Conservation (phyloP, 2,888 invertebrate species). For the Ethmia dodecea region DNA sequence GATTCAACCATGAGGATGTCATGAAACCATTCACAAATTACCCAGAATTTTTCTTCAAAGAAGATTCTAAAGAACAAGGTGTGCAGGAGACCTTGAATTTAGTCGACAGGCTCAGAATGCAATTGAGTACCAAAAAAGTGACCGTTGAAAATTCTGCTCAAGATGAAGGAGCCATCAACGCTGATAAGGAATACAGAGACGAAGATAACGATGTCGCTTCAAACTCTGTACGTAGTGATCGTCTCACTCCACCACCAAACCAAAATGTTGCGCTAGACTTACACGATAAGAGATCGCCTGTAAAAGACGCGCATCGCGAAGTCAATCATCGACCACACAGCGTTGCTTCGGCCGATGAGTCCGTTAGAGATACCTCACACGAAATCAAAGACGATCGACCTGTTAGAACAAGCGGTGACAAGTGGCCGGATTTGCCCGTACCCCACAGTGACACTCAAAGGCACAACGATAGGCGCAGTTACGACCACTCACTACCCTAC, state of each 20-base stretch:
- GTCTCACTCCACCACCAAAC: constrained; percentile 26
- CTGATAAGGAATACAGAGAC: constrained; percentile 37
- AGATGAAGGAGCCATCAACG: constrained; percentile 40
- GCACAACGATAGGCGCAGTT: constrained; percentile 37
- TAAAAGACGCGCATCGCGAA: constrained; percentile 27
- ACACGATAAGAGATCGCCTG: constrained; percentile 19
- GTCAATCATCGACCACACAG: constrained; percentile 32
- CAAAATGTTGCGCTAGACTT: constrained; percentile 26
- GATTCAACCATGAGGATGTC: constrained; percentile 81
- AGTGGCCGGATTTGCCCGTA: constrained; percentile 39
- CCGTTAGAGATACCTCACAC: constrained; percentile 21
- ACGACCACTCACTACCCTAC: constrained; percentile 38
- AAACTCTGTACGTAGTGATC: constrained; percentile 38
- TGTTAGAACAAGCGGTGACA: constrained; percentile 40
- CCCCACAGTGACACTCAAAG: constrained; percentile 35
- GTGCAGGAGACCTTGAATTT: constrained; percentile 90
- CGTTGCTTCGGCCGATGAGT: constrained; percentile 20
- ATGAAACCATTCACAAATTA: constrained; percentile 82
- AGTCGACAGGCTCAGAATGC: constrained; percentile 88
- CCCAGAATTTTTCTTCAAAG: constrained; percentile 83
- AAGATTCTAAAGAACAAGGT: constrained; percentile 87
- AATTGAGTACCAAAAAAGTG: constrained; percentile 82
- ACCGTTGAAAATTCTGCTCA: constrained; percentile 62
- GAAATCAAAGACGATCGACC: constrained; percentile 41
- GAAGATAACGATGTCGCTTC: constrained; percentile 28